Evolutionary conservation across 2,888 invertebrate genomes (phyloP).

Genomic region (Lepidocyrtinus sp.): DNA sequence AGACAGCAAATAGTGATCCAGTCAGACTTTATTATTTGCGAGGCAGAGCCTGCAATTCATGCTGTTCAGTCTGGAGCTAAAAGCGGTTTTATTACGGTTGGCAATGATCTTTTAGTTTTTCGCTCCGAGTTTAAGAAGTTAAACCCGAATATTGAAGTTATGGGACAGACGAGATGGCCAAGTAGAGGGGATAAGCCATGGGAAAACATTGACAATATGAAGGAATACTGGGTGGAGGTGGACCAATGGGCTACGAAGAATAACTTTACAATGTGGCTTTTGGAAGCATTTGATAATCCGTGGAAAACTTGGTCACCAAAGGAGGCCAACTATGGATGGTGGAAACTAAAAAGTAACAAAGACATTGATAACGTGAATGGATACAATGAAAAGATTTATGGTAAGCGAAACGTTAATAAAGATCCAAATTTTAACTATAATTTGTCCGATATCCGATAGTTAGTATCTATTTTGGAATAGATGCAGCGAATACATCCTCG

Average conservation of each 20-base stretch:
- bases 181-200: background rate
- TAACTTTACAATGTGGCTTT: conserved; percentile 6
- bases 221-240: background rate
- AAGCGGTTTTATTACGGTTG: background rate
- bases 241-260: background rate
- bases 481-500: too few species aligned
- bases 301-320: conserved; percentile 8
- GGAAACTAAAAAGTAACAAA: background rate
- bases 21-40: conserved; percentile 12
- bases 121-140: background rate
- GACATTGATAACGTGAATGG: background rate
- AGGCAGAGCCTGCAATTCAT: background rate
- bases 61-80: background rate
- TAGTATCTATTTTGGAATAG: too few species aligned
- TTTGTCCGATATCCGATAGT: too few species aligned
- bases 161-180: background rate
- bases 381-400: background rate
- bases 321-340: background rate
- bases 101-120: background rate
- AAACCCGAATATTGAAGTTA: background rate
- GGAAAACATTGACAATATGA: background rate
- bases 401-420: too few species aligned
- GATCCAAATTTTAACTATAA: too few species aligned
- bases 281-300: conserved; percentile 11
- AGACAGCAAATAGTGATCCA: conserved; percentile 11